Percentiles rank a stretch among this genome's conserved stretches.
Evolutionary conservation across 1,140 invertebrate species (phyloP).

Genomic region (Drosophila rhopaloa): DNA sequence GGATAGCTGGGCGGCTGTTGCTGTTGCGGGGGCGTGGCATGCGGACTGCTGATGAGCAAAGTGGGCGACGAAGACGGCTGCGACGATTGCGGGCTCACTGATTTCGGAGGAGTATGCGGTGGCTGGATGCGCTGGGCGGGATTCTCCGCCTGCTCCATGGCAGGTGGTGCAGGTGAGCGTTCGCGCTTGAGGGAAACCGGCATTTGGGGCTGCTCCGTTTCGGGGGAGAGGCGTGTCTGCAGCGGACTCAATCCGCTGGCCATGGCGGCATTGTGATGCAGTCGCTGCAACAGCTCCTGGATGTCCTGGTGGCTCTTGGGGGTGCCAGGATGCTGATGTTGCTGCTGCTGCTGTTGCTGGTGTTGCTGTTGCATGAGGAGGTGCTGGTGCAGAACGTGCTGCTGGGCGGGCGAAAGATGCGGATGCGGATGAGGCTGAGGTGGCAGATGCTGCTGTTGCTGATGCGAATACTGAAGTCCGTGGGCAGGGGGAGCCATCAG

Average conservation of each 20-base stretch:
- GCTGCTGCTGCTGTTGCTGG: slow-evolving; percentile 73
- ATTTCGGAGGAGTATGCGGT: slow-evolving; percentile 82
- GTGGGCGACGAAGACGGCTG: slow-evolving; percentile 79
- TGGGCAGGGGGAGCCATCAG: slow-evolving; percentile 63
- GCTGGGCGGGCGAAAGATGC: slow-evolving; percentile 73
- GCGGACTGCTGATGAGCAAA: slow-evolving; percentile 72
- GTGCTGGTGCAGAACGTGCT: slow-evolving; percentile 73
- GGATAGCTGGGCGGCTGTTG: slow-evolving; percentile 56
- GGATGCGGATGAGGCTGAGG: slow-evolving; percentile 60
- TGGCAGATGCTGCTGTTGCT: slow-evolving; percentile 14
- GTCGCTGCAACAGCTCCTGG: slow-evolving; percentile 73
- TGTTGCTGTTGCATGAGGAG: slow-evolving; percentile 67
- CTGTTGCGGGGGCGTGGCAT: slow-evolving; percentile 68
- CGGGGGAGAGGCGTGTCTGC: slow-evolving; percentile 73
- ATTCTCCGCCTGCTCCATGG: slow-evolving; percentile 68
- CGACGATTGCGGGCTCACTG: slow-evolving; percentile 84
- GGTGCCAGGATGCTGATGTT: slow-evolving; percentile 64
- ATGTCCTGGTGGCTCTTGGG: slow-evolving; percentile 77
- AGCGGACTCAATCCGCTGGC: slow-evolving; percentile 67
- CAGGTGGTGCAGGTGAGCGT: slow-evolving; percentile 64
- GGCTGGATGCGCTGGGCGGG: slow-evolving; percentile 79
- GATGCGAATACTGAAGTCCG: slow-evolving; percentile 44
- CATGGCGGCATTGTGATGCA: slow-evolving; percentile 72
- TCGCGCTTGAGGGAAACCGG: slow-evolving; percentile 72
- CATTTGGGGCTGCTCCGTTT: slow-evolving; percentile 45